Base-by-base conservation (phyloP, 2,888 invertebrate genomes). In the Melinaea menophilus region DNA sequence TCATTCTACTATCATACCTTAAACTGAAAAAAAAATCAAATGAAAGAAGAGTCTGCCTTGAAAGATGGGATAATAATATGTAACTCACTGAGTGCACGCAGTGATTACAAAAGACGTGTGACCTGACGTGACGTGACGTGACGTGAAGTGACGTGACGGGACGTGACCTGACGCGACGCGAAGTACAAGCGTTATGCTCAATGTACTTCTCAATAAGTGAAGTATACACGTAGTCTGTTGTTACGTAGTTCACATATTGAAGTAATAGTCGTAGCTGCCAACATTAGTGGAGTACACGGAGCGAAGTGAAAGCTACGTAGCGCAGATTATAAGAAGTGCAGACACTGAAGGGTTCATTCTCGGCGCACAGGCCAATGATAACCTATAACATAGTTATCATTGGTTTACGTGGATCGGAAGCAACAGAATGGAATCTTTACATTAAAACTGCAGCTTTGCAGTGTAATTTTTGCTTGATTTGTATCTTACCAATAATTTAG, bases 361-460 rank as follows among this genome's bases (percentile, higher is more conserved):
- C 90, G 90, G 88, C 89, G 90, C 90, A 90, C 90, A 89, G 88
- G 90, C 90, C 90, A 90, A 90, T 90, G 90, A 90, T 90, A 90
- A 90, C 90, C 90, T 90, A 90, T 90, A 90, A 90, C 90, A 90
- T 88, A 90, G 90, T 90, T 90, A 90, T 90, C 90, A 90, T 90
- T 90, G 90, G 90, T 90, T 83, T 89, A 86, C 78, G 85, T 86
- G 85, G 79, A 76, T 84, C 80, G 75, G 80, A 78, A 79, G 79
- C 73, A 77, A 70, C 79, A 82, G 81, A 69, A 85, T 86, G 85
- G 85, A 85, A 86, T 86, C 86, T 88, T 85, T 78, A 71, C 58
- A 67, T 63, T 56, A 31, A 31, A 31, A 51, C 48, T 51, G 31
- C 47, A 45, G 46, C 45, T 45, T 11, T 41, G 41, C 41, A 41